Evolutionary conservation across 2,797 vertebrate species (phyloP).

Genomic region (Gymnoscopelus microlampas): DNA sequence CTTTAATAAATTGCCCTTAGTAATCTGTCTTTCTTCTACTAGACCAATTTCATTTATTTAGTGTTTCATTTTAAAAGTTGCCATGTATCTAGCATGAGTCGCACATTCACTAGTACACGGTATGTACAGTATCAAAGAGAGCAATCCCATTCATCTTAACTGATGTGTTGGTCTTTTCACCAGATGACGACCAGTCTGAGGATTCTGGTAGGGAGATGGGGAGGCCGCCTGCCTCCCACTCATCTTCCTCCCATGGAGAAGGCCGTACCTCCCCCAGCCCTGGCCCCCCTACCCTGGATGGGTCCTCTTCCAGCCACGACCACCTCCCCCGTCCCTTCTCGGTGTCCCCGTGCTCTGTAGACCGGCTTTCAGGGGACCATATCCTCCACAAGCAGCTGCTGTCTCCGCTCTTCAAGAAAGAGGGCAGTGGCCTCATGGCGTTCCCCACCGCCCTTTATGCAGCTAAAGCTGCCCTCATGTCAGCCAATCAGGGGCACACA

Average conservation of each 20-base stretch:
- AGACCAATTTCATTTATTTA: too few species aligned
- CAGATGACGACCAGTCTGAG: slow-evolving; percentile 90
- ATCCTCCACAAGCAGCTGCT: slow-evolving; percentile 86
- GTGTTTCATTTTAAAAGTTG: not conserved
- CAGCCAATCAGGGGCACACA: slow-evolving; percentile 69
- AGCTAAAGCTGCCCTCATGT: slow-evolving; percentile 82
- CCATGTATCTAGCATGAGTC: slow-evolving; percentile 9
- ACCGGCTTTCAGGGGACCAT: slow-evolving; percentile 83
- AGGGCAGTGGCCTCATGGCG: slow-evolving; percentile 72
- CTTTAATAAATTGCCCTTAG: too few species aligned
- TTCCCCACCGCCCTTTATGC: slow-evolving; percentile 87
- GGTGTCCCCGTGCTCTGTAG: slow-evolving; percentile 83
- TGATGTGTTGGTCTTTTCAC: not conserved
- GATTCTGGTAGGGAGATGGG: slow-evolving; percentile 83
- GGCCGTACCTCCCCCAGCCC: slow-evolving; percentile 84
- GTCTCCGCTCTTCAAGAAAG: slow-evolving; percentile 86
- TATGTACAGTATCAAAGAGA: too few species aligned
- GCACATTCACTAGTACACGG: too few species aligned
- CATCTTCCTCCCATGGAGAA: slow-evolving; percentile 85
- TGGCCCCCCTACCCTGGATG: slow-evolving; percentile 74
- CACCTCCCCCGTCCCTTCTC: slow-evolving; percentile 84
- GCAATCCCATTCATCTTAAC: too few species aligned
- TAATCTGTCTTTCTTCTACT: too few species aligned
- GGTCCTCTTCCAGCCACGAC: slow-evolving; percentile 74
- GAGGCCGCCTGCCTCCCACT: slow-evolving; percentile 82